These are phyloP conservation scores for Itoplectis maculator DNA, from an alignment of 2,888 invertebrate species.

Conservation along the genomic window DNA sequence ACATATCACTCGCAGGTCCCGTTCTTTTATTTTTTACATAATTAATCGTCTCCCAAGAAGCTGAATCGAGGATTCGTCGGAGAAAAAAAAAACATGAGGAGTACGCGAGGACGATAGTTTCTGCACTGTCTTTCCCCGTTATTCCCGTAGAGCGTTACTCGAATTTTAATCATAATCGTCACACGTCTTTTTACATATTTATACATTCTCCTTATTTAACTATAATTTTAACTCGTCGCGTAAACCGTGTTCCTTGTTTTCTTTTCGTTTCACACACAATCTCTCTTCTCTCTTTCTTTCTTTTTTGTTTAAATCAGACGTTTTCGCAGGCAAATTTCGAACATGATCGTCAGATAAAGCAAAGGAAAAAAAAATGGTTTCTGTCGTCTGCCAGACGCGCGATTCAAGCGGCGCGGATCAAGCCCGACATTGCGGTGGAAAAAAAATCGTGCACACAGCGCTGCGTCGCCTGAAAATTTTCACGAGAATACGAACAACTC, in stretches of 20 bases:
- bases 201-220: slow-evolving; percentile 43
- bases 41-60: slow-evolving; percentile 10
- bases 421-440: not conserved
- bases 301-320: not conserved
- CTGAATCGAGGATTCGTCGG: slow-evolving; percentile 29
- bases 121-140: slow-evolving; percentile 6
- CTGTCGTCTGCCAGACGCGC: slow-evolving; percentile 19
- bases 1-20: slow-evolving; percentile 32
- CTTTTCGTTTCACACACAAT: not conserved
- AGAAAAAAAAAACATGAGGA: not conserved
- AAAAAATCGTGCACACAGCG: not conserved
- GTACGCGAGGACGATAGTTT: slow-evolving; percentile 27
- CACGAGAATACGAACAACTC: not conserved
- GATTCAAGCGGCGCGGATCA: slow-evolving; percentile 17
- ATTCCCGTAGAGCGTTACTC: slow-evolving; percentile 14
- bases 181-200: slow-evolving; percentile 35
- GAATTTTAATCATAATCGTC: slow-evolving; percentile 36
- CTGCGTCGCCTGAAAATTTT: not conserved
- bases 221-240: slow-evolving; percentile 36
- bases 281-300: too few species aligned
- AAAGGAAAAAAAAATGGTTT: slow-evolving; percentile 4
- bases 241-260: slow-evolving; percentile 15
- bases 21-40: slow-evolving; percentile 27
- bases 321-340: slow-evolving; percentile 17
- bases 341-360: slow-evolving; percentile 11